A percentile compares a stretch with the other conserved stretches of the same genome.
Evolutionary conservation across 2,888 invertebrate species (phyloP).

Genomic region (Pherbina coryleti): DNA sequence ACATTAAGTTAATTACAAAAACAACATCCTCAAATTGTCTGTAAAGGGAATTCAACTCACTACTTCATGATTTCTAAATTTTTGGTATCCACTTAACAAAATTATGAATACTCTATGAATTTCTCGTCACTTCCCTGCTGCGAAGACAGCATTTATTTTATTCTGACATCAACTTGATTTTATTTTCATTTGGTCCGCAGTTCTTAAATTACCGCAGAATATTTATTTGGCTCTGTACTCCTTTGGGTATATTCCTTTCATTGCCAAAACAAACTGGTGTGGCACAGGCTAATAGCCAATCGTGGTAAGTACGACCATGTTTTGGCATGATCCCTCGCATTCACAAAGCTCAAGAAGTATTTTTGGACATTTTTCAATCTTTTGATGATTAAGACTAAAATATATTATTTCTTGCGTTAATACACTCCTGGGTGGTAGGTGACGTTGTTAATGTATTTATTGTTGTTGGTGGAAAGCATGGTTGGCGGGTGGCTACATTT

Average conservation of each 20-base stretch:
- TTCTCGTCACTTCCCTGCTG: no score
- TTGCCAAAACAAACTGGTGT: not conserved
- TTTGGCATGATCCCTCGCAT: constrained; percentile 24
- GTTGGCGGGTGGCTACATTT: constrained; percentile 41
- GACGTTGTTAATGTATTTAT: not conserved
- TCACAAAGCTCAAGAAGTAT: constrained; percentile 54
- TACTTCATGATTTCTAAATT: no score
- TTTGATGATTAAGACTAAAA: constrained; percentile 62
- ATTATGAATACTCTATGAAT: no score
- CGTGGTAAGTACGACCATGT: constrained; percentile 15
- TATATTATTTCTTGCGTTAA: constrained; percentile 66
- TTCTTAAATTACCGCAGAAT: not conserved
- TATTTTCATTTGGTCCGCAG: not conserved
- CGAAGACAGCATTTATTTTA: no score
- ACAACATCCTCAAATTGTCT: no score
- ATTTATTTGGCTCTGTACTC: not conserved
- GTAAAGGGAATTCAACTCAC: no score
- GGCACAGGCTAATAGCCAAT: not conserved
- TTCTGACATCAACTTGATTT: no score
- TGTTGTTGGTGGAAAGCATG: constrained; percentile 29
- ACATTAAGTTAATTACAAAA: no score
- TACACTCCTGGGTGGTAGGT: constrained; percentile 57
- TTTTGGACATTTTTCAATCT: constrained; percentile 69
- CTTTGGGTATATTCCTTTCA: not conserved
- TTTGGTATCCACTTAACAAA: no score